These are phyloP conservation scores for Drosophila incognita DNA, from an alignment of 2,888 invertebrate species.

Conservation along the genomic window DNA sequence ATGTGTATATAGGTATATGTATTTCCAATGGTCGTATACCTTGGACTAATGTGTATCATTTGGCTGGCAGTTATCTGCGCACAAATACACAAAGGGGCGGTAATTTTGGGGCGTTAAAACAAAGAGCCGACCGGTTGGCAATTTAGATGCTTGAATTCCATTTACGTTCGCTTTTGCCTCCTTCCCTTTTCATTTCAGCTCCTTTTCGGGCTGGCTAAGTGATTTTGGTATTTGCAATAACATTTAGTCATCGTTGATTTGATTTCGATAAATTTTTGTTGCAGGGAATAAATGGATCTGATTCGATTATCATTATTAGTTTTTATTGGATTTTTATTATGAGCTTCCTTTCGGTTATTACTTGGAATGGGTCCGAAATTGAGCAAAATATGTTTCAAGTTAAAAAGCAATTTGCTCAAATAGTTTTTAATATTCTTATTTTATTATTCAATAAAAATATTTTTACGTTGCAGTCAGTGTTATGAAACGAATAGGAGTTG, in stretches of 20 bases:
- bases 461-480: too few species aligned
- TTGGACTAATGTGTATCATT: conserved; percentile 66
- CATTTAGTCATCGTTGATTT: conserved; percentile 47
- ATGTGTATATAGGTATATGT: conserved; percentile 4
- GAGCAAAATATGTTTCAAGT: not conserved
- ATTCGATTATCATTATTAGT: conserved; percentile 21
- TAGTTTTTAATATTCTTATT: not conserved
- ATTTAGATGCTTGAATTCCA: conserved; percentile 21
- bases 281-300: conserved; percentile 16
- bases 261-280: conserved; percentile 36
- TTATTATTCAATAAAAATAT: not conserved
- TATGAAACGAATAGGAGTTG: not conserved
- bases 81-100: conserved; percentile 56
- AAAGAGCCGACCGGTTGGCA: conserved; percentile 25
- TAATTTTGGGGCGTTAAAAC: conserved; percentile 53
- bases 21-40: conserved; percentile 21
- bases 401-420: not conserved
- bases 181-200: conserved; percentile 9
- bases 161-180: conserved; percentile 1
- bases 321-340: conserved; percentile 3
- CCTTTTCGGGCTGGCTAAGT: conserved; percentile 51
- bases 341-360: not conserved
- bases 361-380: not conserved
- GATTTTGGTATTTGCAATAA: conserved; percentile 55
- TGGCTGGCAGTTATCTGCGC: conserved; percentile 66